These are phyloP conservation scores for Clistopyga incitator DNA, from an alignment of 2,888 invertebrate genomes.

Conservation along the genomic window DNA sequence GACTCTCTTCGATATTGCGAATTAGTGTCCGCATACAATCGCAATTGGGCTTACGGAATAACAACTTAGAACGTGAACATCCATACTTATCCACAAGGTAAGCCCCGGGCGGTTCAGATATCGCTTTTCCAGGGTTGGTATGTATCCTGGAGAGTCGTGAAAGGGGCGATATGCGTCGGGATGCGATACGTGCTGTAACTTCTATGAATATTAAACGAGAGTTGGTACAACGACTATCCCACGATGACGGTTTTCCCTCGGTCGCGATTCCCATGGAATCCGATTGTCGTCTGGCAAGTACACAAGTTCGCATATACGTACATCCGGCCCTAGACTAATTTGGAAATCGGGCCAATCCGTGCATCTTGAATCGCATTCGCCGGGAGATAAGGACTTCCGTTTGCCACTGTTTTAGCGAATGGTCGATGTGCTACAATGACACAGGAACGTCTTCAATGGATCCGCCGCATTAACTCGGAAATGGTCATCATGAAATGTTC, in stretches of 20 bases:
- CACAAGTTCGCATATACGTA: conserved; percentile 7
- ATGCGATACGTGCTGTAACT: conserved; percentile 63
- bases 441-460: too few relatives aligned
- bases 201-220: conserved; percentile 73
- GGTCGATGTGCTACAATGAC: too few relatives aligned
- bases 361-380: conserved; percentile 26
- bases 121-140: conserved; percentile 28
- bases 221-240: conserved; percentile 24
- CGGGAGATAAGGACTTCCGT: conserved; percentile 36
- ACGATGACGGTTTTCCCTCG: conserved; percentile 22
- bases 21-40: background rate
- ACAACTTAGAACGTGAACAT: conserved; percentile 5
- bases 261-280: conserved; percentile 42
- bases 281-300: conserved; percentile 40
- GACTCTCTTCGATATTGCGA: background rate
- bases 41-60: background rate
- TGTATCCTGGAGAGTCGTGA: conserved; percentile 19
- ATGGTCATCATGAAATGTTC: too few relatives aligned
- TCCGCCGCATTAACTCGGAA: too few relatives aligned
- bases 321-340: conserved; percentile 14
- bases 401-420: conserved; percentile 7
- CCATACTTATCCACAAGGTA: conserved; percentile 22
- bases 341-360: conserved; percentile 28
- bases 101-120: conserved; percentile 15
- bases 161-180: conserved; percentile 50